These are phyloP conservation scores for Alcedo quadribrachys DNA, from an alignment of 2,797 vertebrate genomes.

Conservation along the genomic window DNA sequence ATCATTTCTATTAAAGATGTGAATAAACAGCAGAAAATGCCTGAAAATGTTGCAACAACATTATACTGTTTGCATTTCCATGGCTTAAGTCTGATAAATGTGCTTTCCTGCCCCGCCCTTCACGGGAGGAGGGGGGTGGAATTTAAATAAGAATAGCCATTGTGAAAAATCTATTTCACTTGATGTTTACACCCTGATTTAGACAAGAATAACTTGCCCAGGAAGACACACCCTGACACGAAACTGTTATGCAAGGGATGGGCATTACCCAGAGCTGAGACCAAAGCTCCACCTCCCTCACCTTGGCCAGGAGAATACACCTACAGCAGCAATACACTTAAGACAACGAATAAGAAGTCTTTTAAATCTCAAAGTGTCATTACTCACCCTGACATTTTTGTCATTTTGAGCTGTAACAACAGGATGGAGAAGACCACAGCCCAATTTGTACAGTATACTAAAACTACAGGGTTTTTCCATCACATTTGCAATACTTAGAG, in stretches of 20 bases:
- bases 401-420: neutral
- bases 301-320: neutral
- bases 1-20: neutral
- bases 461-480: neutral
- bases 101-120: neutral
- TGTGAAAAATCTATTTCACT: neutral
- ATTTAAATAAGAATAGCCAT: neutral
- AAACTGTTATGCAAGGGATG: constrained; percentile 34
- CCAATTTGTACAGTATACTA: neutral
- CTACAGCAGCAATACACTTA: neutral
- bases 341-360: neutral
- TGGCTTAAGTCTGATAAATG: neutral
- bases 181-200: neutral
- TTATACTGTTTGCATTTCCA: neutral
- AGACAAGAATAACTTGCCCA: neutral
- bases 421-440: neutral
- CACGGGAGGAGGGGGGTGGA: too few relatives aligned
- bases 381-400: neutral
- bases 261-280: neutral
- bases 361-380: neutral
- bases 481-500: neutral
- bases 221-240: constrained; percentile 11
- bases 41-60: neutral
- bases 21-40: neutral
- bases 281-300: neutral